Percentiles rank a stretch among this genome's conserved stretches.
phyloP scores from a whole-genome alignment of 2,113 vertebrate genomes.

The Stegastes partitus region DNA sequence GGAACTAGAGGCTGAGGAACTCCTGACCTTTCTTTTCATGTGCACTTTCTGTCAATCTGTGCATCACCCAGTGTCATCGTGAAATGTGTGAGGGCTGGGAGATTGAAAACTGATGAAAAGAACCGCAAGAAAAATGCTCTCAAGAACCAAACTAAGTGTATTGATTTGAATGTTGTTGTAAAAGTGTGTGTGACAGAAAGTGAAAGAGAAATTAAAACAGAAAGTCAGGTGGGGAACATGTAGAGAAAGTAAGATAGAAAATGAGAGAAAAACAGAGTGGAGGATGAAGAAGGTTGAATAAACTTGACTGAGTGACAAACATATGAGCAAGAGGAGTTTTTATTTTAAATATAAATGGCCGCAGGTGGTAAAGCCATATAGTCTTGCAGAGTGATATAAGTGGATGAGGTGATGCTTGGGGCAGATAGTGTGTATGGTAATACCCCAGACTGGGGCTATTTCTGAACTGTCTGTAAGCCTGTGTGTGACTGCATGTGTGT shows the following conservation, averaged over 20 bases:
- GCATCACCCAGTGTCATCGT: constrained; percentile 29
- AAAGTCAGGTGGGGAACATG: background rate
- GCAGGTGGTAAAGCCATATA: constrained; percentile 18
- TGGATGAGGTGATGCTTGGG: constrained; percentile 36
- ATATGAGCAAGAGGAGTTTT: background rate
- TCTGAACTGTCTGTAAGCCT: constrained; percentile 56
- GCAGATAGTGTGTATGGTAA: constrained; percentile 47
- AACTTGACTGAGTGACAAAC: background rate
- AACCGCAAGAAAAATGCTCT: constrained; percentile 7
- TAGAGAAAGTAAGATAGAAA: background rate
- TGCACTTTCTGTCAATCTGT: constrained; percentile 53
- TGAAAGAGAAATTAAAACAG: constrained; percentile 51
- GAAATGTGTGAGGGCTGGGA: constrained; percentile 19
- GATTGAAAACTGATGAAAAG: constrained; percentile 10
- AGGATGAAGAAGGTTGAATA: background rate
- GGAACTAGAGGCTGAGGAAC: constrained; percentile 72
- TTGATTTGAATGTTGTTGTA: background rate
- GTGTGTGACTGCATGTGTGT: constrained; percentile 27
- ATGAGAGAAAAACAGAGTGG: background rate
- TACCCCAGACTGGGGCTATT: constrained; percentile 59
- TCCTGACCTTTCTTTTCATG: constrained; percentile 73
- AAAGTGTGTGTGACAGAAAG: constrained; percentile 17
- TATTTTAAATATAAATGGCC: constrained; percentile 11
- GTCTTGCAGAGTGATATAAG: constrained; percentile 29
- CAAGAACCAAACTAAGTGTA: constrained; percentile 10